A percentile compares a stretch with the other conserved stretches of the same genome.
These are phyloP conservation scores for Pipistrellus kuhlii DNA, from an alignment of 2,797 vertebrate genomes.

Conservation along the genomic window DNA sequence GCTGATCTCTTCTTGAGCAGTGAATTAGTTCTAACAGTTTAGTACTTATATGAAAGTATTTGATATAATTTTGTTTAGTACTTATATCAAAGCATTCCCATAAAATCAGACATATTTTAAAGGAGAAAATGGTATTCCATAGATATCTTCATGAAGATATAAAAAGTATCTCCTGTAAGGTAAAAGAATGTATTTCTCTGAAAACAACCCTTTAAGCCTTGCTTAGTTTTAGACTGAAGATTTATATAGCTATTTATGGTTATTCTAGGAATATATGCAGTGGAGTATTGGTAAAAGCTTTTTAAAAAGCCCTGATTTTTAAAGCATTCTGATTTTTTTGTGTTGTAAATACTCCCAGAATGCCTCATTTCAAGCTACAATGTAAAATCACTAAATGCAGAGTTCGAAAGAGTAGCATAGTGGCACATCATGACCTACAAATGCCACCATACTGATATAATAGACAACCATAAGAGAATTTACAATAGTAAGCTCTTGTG, in stretches of 20 bases:
- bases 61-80: background rate
- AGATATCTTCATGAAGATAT: background rate
- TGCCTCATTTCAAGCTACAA: background rate
- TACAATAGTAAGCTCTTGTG: background rate
- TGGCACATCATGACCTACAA: background rate
- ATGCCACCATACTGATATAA: background rate
- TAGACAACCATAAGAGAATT: background rate
- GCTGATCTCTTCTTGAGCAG: slow-evolving; percentile 63
- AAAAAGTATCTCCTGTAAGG: background rate
- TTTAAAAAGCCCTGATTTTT: background rate
- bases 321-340: background rate
- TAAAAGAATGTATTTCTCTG: background rate
- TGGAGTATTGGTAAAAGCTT: background rate
- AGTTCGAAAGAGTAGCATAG: background rate
- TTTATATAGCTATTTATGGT: background rate
- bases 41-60: slow-evolving; percentile 15
- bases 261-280: background rate
- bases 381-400: background rate
- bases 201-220: background rate
- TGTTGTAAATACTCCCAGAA: background rate
- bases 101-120: slow-evolving; percentile 10
- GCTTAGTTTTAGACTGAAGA: background rate
- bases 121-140: background rate
- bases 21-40: slow-evolving; percentile 62
- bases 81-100: background rate